A percentile compares a stretch with the other conserved stretches of the same genome.
phyloP scores from a whole-genome alignment of 2,113 vertebrate species.

The Chaetura pelagica region DNA sequence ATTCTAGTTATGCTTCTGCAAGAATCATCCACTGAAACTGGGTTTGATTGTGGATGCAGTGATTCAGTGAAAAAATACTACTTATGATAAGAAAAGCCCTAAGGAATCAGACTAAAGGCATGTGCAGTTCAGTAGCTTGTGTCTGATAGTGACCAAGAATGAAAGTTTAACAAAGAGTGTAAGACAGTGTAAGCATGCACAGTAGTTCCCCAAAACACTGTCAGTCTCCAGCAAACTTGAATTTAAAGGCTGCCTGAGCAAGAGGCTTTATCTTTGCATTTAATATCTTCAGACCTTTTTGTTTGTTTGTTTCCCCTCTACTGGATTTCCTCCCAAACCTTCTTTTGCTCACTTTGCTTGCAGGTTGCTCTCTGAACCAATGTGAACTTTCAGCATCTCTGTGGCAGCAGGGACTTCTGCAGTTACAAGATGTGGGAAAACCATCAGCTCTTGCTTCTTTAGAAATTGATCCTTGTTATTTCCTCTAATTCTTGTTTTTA shows the following conservation, averaged over 20 bases:
- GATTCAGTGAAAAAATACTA: neutral
- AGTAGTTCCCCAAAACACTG: neutral
- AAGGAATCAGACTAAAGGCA: neutral
- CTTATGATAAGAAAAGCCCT: neutral
- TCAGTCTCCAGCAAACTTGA: neutral
- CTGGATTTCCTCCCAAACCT: neutral
- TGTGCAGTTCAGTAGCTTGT: neutral
- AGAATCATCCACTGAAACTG: neutral
- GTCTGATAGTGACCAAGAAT: neutral
- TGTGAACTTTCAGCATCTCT: neutral
- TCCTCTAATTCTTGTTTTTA: neutral
- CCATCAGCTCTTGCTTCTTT: neutral
- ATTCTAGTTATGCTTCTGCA: neutral
- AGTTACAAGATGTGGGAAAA: neutral
- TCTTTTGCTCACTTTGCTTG: neutral
- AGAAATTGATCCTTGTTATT: neutral
- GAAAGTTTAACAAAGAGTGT: neutral
- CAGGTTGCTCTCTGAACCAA: neutral
- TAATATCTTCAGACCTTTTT: neutral
- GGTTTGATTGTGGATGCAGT: neutral
- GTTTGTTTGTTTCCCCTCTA: neutral
- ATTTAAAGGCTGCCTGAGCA: neutral
- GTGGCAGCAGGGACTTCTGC: neutral
- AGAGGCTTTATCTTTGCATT: neutral
- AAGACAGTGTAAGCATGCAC: neutral